Conservation (phyloP, 2,113 vertebrate species). For the Centrocercus urophasianus region DNA sequence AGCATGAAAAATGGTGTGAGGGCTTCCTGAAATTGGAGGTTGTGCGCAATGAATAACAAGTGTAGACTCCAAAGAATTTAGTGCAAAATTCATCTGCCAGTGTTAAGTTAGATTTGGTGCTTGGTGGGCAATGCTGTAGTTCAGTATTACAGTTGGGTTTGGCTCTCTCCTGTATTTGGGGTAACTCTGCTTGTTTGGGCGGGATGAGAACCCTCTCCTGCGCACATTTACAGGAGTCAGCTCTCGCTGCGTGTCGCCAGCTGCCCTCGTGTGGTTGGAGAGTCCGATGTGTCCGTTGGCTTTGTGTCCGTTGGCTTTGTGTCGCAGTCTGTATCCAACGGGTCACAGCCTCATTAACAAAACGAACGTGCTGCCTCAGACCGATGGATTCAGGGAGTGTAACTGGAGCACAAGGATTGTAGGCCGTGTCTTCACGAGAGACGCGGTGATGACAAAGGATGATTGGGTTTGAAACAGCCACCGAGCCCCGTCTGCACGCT, state of each 20-base stretch:
- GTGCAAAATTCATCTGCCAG: background rate
- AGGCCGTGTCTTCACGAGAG: background rate
- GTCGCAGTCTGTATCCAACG: background rate
- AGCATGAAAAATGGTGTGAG: background rate
- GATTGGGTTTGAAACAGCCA: background rate
- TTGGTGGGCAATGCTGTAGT: background rate
- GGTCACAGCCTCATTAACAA: constrained; percentile 29
- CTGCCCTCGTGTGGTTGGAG: background rate
- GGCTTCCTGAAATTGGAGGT: background rate
- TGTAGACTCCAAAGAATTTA: background rate
- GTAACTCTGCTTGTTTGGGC: background rate
- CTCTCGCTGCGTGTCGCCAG: accelerated
- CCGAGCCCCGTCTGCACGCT: background rate
- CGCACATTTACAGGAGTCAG: background rate
- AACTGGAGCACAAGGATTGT: background rate
- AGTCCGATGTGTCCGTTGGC: background rate
- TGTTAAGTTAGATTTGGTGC: background rate
- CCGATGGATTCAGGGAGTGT: background rate
- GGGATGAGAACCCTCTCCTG: background rate
- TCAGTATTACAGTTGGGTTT: background rate
- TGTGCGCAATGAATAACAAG: background rate
- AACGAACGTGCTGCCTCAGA: background rate
- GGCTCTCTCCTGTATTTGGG: background rate
- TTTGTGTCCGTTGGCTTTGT: background rate
- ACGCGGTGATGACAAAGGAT: background rate